Evolutionary conservation across 2,113 vertebrate genomes (phyloP), one percentile per base, ranked within the genome.

Genomic region (Junco hyemalis): DNA sequence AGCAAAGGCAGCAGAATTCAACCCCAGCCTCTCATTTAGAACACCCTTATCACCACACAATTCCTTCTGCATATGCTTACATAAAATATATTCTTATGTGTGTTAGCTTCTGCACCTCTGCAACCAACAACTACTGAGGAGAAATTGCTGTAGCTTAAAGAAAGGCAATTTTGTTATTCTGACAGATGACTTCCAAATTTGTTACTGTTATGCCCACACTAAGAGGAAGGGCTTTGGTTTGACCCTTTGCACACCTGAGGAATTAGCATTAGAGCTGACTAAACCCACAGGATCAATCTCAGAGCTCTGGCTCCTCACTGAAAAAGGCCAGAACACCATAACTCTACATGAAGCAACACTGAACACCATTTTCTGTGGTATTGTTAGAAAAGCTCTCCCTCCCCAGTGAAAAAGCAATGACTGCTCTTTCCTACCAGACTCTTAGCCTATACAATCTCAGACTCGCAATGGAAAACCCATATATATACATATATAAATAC

Each of bases 401-500:
- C 33, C 28, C 29, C 51, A 83, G 21, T 7, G 57, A 86, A 86
- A 40, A 4, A 65, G 48, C 73, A 57, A 44, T 1, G 23, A 76
- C 20, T 66, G 47, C 61, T 50, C 54, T 63, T 60, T 82, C 36
- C 47, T 64, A 72, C 25, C 19, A 63, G 45, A 36, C 53, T 73
- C 56, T 51, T n/a, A 91, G 38, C 59, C 76, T 60, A 54, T 7
- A 54, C 44, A 92, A 63, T 29, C 71, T 90, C 66, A 90, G 35
- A 73, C 25, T 60, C 53, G 14, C 36, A 59, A 51, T 21, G 28
- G 21, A 91, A 91, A 78, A 66, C 40, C 6, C 9, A 51, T 12
- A 23, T 3, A 70, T 3, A 70, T 11, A 24, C 0, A 54, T 10
- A 42, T 2, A 40, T 29, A 48, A 42, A 36, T 2, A 50, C 2